These are phyloP conservation scores for Rhynchotus rufescens DNA, from an alignment of 2,797 vertebrate genomes.

Conservation along the genomic window DNA sequence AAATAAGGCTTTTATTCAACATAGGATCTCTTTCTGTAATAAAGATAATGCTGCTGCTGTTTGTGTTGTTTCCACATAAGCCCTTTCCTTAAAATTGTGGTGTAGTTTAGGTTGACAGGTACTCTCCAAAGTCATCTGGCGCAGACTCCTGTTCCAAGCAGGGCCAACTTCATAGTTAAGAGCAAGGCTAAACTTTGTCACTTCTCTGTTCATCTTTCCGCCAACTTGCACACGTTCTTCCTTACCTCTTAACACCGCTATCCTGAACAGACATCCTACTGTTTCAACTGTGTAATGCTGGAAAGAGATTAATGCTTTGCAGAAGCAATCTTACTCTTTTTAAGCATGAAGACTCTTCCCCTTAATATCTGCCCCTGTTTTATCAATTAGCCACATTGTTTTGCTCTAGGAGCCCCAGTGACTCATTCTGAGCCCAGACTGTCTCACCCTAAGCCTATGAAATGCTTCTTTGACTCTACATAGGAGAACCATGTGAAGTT, in stretches of 20 bases:
- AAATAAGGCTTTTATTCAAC: neutral
- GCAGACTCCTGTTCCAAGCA: neutral
- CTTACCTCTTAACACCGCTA: neutral
- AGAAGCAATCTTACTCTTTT: neutral
- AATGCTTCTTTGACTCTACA: neutral
- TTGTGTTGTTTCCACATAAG: neutral
- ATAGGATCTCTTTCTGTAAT: neutral
- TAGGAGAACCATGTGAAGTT: neutral
- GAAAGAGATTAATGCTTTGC: neutral
- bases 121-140: neutral
- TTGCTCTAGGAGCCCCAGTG: neutral
- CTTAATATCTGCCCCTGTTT: neutral
- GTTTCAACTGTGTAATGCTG: neutral
- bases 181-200: neutral
- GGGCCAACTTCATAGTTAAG: neutral
- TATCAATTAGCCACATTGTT: neutral
- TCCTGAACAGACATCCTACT: neutral
- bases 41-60: neutral
- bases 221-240: neutral
- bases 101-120: neutral
- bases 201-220: neutral
- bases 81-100: neutral
- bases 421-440: neutral
- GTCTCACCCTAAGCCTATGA: neutral
- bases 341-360: neutral